phyloP scores from a whole-genome alignment of 2,113 vertebrate genomes.

The Tursiops truncatus region DNA sequence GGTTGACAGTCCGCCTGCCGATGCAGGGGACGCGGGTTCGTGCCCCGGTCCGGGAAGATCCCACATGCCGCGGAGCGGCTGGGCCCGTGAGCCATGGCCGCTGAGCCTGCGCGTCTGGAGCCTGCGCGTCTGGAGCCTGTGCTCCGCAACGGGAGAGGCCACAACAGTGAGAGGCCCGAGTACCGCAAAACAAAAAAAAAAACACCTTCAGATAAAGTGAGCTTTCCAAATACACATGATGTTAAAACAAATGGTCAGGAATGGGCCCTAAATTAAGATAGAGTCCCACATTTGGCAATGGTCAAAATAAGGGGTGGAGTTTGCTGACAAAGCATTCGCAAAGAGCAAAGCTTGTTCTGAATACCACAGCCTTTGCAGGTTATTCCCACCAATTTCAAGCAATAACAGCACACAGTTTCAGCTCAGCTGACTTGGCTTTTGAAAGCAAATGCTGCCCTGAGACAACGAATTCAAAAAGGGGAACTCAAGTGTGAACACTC shows the following conservation, averaged over 20 bases:
- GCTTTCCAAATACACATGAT: not conserved
- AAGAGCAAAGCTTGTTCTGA: slow-evolving; percentile 29
- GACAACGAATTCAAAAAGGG: slow-evolving; percentile 76
- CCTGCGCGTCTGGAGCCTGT: too few relatives aligned
- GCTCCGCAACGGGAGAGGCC: too few relatives aligned
- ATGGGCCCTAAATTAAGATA: not conserved
- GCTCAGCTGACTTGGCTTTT: slow-evolving; percentile 1
- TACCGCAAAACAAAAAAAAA: not conserved
- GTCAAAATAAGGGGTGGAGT: not conserved
- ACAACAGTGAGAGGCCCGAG: too few relatives aligned
- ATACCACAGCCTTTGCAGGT: slow-evolving; percentile 26
- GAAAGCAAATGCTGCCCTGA: slow-evolving; percentile 66
- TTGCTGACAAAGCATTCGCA: not conserved
- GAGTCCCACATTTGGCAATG: not conserved
- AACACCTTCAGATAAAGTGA: not conserved
- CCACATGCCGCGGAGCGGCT: too few relatives aligned
- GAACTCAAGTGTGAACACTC: slow-evolving; percentile 72
- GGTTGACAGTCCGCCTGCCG: too few relatives aligned
- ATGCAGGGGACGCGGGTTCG: too few relatives aligned
- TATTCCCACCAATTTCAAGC: slow-evolving; percentile 53
- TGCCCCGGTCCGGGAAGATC: too few relatives aligned
- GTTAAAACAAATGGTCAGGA: not conserved
- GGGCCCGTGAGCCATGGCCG: too few relatives aligned
- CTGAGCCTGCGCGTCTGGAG: too few relatives aligned
- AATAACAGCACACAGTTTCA: slow-evolving; percentile 60